A percentile compares a stretch with the other conserved stretches of the same genome.
phyloP scores from a whole-genome alignment of 2,888 invertebrate species.

The Amorpha juglandis region DNA sequence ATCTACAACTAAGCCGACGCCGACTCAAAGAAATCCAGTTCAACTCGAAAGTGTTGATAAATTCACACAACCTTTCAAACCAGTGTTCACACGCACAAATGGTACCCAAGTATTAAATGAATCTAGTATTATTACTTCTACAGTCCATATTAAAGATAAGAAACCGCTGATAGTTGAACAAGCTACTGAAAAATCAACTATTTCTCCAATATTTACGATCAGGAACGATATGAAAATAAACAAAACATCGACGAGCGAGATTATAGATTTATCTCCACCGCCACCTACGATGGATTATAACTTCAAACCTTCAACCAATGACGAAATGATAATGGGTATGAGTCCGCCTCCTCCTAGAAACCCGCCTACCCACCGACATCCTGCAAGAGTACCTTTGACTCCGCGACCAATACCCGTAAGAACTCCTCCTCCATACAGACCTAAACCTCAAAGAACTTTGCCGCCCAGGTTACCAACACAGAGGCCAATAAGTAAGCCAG shows the following conservation, averaged over 20 bases:
- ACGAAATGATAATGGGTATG: conserved; percentile 83
- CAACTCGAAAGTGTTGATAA: conserved; percentile 48
- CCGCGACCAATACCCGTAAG: conserved; percentile 65
- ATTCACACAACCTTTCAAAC: conserved; percentile 56
- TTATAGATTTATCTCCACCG: conserved; percentile 80
- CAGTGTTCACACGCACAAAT: conserved; percentile 54
- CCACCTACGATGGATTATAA: conserved; percentile 74
- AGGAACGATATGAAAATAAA: conserved; percentile 58
- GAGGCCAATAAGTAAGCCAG: conserved; percentile 65
- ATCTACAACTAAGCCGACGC: conserved; percentile 47
- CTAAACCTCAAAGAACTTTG: conserved; percentile 65
- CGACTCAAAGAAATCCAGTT: conserved; percentile 47
- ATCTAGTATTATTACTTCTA: conserved; percentile 78
- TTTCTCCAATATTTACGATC: conserved; percentile 62
- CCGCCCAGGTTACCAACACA: conserved; percentile 61
- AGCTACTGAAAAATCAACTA: conserved; percentile 58
- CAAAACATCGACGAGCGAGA: conserved; percentile 68
- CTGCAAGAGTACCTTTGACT: conserved; percentile 59
- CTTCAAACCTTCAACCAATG: conserved; percentile 72
- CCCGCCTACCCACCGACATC: conserved; percentile 56
- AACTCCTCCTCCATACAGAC: conserved; percentile 66
- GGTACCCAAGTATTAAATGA: conserved; percentile 56
- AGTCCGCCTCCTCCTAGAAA: conserved; percentile 79
- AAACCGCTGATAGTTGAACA: conserved; percentile 74
- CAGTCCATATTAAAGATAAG: conserved; percentile 73